Percentiles rank a stretch among this genome's conserved stretches.
Conservation (phyloP, 2,888 invertebrate species). For the Drosophila formosana region DNA sequence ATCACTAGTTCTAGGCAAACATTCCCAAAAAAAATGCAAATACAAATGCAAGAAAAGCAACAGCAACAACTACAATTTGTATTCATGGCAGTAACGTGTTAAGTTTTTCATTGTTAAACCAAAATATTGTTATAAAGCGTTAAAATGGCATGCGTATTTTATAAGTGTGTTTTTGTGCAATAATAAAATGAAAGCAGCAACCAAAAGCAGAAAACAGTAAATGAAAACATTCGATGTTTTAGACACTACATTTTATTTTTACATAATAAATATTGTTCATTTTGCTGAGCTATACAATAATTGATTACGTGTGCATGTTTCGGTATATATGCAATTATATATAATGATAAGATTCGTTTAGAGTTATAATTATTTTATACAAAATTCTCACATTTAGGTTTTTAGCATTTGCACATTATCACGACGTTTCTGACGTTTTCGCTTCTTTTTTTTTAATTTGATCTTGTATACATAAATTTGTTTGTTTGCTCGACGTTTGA, state of each 20-base stretch:
- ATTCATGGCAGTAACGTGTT: constrained; percentile 73
- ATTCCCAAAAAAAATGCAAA: constrained; percentile 57
- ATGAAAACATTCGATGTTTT: constrained; percentile 29
- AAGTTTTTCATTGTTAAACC: constrained; percentile 63
- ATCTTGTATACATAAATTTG: constrained; percentile 20
- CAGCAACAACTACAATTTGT: constrained; percentile 53
- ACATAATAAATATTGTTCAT: constrained; percentile 79
- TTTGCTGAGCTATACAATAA: constrained; percentile 66
- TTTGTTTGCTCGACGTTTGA: constrained; percentile 55
- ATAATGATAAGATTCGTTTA: constrained; percentile 63
- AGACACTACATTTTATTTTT: constrained; percentile 57
- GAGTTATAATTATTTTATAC: constrained; percentile 75
- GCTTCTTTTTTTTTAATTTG: constrained; percentile 18
- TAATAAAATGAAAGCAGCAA: constrained; percentile 25
- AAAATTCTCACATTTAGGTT: constrained; percentile 78
- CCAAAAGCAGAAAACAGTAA: background rate
- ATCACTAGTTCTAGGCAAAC: constrained; percentile 70
- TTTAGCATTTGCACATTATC: constrained; percentile 72
- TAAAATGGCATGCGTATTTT: constrained; percentile 43
- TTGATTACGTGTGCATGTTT: constrained; percentile 44
- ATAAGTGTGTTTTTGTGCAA: constrained; percentile 50
- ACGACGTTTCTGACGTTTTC: constrained; percentile 66
- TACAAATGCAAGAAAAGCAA: constrained; percentile 34
- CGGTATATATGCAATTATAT: constrained; percentile 19
- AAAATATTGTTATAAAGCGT: constrained; percentile 35